These are phyloP conservation scores for Poecilia latipinna DNA, from an alignment of 2,113 vertebrate genomes.

Conservation along the genomic window DNA sequence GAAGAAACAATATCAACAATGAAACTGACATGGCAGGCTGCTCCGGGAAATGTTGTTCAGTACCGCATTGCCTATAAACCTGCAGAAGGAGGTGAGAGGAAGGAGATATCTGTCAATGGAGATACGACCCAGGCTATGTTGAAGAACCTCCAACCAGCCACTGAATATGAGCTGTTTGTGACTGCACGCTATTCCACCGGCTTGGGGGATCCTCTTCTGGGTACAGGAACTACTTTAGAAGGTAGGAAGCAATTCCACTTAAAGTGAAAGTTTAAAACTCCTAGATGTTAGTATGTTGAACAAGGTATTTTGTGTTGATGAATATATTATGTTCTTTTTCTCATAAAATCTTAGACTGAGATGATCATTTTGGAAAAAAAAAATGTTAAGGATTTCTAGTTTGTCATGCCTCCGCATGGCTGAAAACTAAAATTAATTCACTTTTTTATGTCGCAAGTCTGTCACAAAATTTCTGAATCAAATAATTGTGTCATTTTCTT, in stretches of 20 bases:
- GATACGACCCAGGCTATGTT: conserved; percentile 83
- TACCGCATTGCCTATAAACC: conserved; percentile 90
- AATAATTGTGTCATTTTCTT: too few relatives aligned
- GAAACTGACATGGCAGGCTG: conserved; percentile 88
- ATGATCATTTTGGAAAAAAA: not conserved
- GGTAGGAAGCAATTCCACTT: conserved; percentile 80
- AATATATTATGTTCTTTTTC: too few relatives aligned
- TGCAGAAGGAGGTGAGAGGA: conserved; percentile 85
- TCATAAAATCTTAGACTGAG: too few relatives aligned
- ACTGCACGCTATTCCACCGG: conserved; percentile 90
- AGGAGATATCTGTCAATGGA: conserved; percentile 87
- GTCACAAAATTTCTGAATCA: too few relatives aligned
- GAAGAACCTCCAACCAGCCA: conserved; percentile 85
- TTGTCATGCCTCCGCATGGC: not conserved
- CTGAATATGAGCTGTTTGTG: conserved; percentile 90
- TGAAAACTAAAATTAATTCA: not conserved
- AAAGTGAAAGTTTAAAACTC: conserved; percentile 9
- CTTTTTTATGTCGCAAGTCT: not conserved
- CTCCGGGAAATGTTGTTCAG: conserved; percentile 91
- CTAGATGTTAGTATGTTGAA: not conserved
- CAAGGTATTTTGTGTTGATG: too few relatives aligned
- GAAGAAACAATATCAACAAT: conserved; percentile 91
- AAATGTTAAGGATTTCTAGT: not conserved
- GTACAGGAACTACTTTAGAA: conserved; percentile 93
- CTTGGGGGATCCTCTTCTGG: conserved; percentile 87